phyloP scores from a whole-genome alignment of 2,797 vertebrate species.

The Lagocephalus sceleratus region DNA sequence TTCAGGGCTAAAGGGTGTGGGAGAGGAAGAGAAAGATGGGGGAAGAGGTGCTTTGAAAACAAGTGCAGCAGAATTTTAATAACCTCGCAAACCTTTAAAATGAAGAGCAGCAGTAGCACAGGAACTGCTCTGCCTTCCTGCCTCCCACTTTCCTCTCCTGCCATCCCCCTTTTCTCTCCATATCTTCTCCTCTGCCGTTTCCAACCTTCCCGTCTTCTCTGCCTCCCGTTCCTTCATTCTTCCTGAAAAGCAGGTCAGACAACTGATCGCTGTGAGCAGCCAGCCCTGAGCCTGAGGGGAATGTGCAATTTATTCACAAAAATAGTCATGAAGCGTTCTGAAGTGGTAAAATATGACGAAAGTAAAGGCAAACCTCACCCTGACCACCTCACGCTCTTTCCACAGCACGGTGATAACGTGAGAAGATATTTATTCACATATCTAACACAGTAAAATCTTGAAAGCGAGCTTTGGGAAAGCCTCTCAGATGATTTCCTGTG shows the following conservation, averaged over 20 bases:
- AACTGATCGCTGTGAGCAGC: conserved; percentile 24
- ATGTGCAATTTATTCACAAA: conserved; percentile 19
- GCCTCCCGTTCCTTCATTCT: conserved; percentile 15
- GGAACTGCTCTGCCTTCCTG: conserved; percentile 1
- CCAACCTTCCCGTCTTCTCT: conserved; percentile 18
- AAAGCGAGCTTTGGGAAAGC: too few species aligned
- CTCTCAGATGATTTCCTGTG: too few species aligned
- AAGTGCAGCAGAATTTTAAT: conserved; percentile 23
- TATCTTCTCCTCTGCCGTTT: conserved; percentile 41
- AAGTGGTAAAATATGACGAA: neutral
- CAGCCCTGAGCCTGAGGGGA: conserved; percentile 14
- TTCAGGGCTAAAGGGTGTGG: conserved; percentile 62
- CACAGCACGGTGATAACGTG: neutral
- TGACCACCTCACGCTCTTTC: neutral
- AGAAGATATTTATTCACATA: neutral
- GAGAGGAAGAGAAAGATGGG: conserved; percentile 25
- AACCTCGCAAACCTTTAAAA: conserved; percentile 25
- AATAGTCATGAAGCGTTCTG: conserved; percentile 6
- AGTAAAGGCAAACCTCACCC: neutral
- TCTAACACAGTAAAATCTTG: too few species aligned
- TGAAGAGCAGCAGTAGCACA: conserved; percentile 13
- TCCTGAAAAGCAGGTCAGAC: conserved; percentile 28
- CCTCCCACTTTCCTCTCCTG: conserved; percentile 15
- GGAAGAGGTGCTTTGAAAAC: conserved; percentile 26
- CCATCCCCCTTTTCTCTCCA: conserved; percentile 22